These are phyloP conservation scores for Eupithecia subumbrata DNA, from an alignment of 2,888 invertebrate genomes.

Conservation along the genomic window DNA sequence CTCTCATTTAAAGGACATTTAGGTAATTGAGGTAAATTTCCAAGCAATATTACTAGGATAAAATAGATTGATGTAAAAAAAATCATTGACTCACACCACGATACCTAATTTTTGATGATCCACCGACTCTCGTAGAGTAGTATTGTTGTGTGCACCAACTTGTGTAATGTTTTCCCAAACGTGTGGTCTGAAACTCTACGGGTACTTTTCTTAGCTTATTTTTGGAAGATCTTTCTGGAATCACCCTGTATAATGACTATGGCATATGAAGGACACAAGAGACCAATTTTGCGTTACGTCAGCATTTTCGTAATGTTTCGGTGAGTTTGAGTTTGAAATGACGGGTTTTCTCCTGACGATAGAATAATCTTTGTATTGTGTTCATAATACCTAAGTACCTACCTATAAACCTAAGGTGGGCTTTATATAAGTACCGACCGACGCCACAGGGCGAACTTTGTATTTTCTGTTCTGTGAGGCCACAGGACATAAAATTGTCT, in stretches of 20 bases:
- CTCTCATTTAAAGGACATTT: background rate
- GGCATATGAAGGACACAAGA: background rate
- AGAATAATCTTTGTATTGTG: background rate
- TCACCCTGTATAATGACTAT: conserved; percentile 2
- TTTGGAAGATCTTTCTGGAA: background rate
- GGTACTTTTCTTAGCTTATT: background rate
- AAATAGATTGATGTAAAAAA: background rate
- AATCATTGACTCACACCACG: background rate
- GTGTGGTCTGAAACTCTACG: background rate
- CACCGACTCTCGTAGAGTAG: too few species aligned
- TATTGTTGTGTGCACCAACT: too few species aligned
- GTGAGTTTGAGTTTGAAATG: background rate
- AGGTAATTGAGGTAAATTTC: background rate
- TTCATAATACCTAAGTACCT: background rate
- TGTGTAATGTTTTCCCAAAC: background rate
- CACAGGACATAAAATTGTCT: too few species aligned
- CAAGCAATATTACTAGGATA: background rate
- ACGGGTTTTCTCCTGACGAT: background rate
- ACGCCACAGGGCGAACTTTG: background rate
- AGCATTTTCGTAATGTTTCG: conserved; percentile 1
- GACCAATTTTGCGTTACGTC: background rate
- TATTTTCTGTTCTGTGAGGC: too few species aligned
- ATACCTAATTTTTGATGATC: too few species aligned
- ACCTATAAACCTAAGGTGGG: background rate
- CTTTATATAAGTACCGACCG: background rate